phyloP scores from a whole-genome alignment of 1,140 invertebrate species.

The Aplysia californica region DNA sequence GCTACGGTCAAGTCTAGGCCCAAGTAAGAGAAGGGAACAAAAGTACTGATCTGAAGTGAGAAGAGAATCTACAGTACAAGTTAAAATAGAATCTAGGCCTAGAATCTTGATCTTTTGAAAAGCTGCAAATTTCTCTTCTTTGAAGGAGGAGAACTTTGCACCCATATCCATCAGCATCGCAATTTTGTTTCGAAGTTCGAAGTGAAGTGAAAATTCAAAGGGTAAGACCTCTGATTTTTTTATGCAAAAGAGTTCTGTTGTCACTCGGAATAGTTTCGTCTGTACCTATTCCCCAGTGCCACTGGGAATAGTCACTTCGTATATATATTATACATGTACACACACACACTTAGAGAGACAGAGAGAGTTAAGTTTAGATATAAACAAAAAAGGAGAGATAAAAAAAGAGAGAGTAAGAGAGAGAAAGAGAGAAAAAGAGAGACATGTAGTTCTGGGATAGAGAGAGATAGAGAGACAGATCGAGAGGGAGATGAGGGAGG shows the following conservation, averaged over 20 bases:
- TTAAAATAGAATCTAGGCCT: background rate
- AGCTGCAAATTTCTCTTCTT: background rate
- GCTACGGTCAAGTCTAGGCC: too few relatives aligned
- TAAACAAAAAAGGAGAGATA: background rate
- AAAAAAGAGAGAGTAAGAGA: background rate
- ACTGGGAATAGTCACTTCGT: too few relatives aligned
- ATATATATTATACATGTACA: background rate
- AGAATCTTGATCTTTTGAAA: too few relatives aligned
- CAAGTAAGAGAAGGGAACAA: too few relatives aligned
- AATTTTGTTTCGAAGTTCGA: too few relatives aligned
- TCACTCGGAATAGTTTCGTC: too few relatives aligned
- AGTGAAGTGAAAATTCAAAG: too few relatives aligned
- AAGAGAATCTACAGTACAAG: too few relatives aligned
- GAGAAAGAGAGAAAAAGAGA: background rate
- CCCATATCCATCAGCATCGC: too few relatives aligned
- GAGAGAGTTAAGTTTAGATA: background rate
- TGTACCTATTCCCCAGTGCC: background rate
- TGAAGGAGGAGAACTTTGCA: too few relatives aligned
- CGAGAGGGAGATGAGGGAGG: background rate
- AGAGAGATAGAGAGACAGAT: background rate
- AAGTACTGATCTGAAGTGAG: constrained; percentile 3
- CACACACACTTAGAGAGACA: background rate
- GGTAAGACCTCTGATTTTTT: too few relatives aligned
- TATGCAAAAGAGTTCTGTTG: too few relatives aligned
- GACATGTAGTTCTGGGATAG: background rate